Percentiles rank a stretch among this genome's conserved stretches.
phyloP scores from a whole-genome alignment of 2,888 invertebrate genomes.

The Nebria salina region DNA sequence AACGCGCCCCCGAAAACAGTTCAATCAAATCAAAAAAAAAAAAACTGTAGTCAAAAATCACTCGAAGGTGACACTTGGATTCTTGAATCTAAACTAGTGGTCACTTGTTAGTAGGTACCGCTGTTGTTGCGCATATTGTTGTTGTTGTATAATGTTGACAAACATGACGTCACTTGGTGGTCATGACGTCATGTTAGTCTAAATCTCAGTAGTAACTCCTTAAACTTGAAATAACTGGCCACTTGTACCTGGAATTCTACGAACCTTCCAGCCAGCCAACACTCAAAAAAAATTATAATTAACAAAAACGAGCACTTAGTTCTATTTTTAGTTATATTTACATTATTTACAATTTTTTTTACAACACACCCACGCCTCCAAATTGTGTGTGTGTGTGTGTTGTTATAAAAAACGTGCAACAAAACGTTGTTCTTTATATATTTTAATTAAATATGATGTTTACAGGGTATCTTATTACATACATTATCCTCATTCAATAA shows the following conservation, averaged over 20 bases:
- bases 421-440: neutral
- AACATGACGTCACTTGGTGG: neutral
- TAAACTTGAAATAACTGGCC: neutral
- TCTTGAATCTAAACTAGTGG: neutral
- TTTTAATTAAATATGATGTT: conserved; percentile 61
- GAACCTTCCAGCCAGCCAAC: neutral
- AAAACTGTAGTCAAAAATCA: too few species aligned
- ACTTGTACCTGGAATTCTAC: neutral
- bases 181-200: neutral
- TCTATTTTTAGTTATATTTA: too few species aligned
- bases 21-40: too few species aligned
- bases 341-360: too few species aligned
- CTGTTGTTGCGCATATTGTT: conserved; percentile 32
- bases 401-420: neutral
- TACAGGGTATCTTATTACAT: conserved; percentile 64
- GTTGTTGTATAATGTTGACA: conserved; percentile 43
- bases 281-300: neutral
- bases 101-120: neutral
- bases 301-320: too few species aligned
- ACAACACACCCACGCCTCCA: too few species aligned
- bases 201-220: conserved; percentile 19
- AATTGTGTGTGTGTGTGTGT: neutral
- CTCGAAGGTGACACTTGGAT: too few species aligned
- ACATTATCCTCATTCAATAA: conserved; percentile 60
- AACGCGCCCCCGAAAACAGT: too few species aligned